phyloP scores from a whole-genome alignment of 1,140 invertebrate species.

The Atopsyche davidsoni region DNA sequence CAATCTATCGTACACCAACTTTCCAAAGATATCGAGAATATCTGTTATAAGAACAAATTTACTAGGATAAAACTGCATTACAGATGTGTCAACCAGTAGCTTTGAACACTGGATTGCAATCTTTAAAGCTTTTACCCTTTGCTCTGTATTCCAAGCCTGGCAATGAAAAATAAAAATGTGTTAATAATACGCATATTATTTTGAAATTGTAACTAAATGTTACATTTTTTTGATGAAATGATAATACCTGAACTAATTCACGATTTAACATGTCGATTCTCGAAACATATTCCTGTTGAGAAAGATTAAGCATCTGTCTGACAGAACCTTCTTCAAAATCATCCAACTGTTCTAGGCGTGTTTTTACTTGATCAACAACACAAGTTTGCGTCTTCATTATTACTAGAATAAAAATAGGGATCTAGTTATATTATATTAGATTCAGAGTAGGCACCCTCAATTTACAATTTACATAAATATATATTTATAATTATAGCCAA shows the following conservation, averaged over 20 bases:
- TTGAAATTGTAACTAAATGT: slow-evolving; percentile 1
- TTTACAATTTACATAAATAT: no score
- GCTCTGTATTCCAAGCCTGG: slow-evolving; percentile 86
- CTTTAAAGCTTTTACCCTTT: slow-evolving; percentile 92
- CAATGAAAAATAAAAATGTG: slow-evolving; percentile 21
- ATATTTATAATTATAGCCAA: no score
- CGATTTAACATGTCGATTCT: slow-evolving; percentile 86
- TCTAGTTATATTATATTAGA: no score
- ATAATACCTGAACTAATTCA: slow-evolving; percentile 68
- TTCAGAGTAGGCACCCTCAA: no score
- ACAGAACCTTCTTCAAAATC: slow-evolving; percentile 88
- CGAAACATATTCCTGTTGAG: slow-evolving; percentile 85
- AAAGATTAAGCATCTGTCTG: slow-evolving; percentile 81
- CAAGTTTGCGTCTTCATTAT: slow-evolving; percentile 70
- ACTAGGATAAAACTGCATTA: slow-evolving; percentile 93
- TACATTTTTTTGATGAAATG: no score
- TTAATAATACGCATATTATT: slow-evolving; percentile 10
- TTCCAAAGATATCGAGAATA: slow-evolving; percentile 92
- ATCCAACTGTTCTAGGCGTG: slow-evolving; percentile 87
- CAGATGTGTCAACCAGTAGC: slow-evolving; percentile 79
- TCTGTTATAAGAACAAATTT: slow-evolving; percentile 96
- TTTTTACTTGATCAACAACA: slow-evolving; percentile 86
- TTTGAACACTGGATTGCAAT: slow-evolving; percentile 96
- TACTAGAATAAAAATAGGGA: slow-evolving; percentile 40
- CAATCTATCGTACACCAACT: slow-evolving; percentile 83